These are phyloP conservation scores for Cyprinodon brontotheroides DNA, from an alignment of 2,113 vertebrate genomes.

Conservation along the genomic window DNA sequence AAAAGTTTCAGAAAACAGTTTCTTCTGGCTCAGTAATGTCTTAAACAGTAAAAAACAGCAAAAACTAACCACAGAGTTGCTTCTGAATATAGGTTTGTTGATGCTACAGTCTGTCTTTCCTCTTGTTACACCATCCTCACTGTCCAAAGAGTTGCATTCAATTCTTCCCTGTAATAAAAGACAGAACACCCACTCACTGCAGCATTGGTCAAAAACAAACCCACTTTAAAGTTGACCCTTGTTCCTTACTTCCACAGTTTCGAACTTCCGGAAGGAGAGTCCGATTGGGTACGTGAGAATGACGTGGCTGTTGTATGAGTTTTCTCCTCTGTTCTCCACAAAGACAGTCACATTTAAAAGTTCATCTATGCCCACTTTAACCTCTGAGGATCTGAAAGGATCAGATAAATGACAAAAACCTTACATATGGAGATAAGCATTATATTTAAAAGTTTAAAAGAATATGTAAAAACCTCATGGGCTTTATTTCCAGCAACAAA, in stretches of 20 bases:
- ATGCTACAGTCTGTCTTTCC: constrained; percentile 75
- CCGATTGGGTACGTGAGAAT: constrained; percentile 77
- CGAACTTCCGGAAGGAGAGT: constrained; percentile 79
- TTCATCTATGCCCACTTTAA: constrained; percentile 79
- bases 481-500: not conserved
- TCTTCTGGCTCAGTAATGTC: not conserved
- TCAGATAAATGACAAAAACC: not conserved
- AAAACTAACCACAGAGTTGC: constrained; percentile 63
- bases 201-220: not conserved
- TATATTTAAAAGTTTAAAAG: not conserved
- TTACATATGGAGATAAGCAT: not conserved
- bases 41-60: not conserved
- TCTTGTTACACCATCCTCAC: constrained; percentile 14
- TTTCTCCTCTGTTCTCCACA: constrained; percentile 80
- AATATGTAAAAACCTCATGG: not conserved
- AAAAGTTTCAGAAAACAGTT: not conserved
- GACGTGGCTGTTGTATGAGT: constrained; percentile 81
- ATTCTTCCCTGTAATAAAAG: constrained; percentile 67
- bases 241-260: constrained; percentile 63
- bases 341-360: constrained; percentile 76
- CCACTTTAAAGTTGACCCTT: not conserved
- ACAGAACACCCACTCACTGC: not conserved
- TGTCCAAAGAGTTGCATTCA: constrained; percentile 73
- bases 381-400: constrained; percentile 53
- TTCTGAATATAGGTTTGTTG: constrained; percentile 82